These are phyloP conservation scores for Laothoe populi DNA, from an alignment of 2,888 invertebrate genomes.

Conservation along the genomic window DNA sequence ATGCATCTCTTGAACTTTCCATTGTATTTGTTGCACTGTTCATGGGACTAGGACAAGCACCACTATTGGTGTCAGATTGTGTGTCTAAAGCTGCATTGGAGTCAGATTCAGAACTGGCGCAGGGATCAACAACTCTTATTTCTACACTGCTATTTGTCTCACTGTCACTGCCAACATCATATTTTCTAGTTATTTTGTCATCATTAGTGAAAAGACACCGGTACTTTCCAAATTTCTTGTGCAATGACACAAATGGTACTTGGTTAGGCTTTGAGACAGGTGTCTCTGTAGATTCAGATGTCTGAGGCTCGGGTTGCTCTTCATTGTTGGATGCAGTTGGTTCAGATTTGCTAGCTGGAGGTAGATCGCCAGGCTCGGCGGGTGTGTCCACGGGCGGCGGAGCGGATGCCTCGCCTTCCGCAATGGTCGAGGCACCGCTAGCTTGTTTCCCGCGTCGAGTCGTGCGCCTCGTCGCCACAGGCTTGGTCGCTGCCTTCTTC, in stretches of 20 bases:
- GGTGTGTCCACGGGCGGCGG: constrained; percentile 38
- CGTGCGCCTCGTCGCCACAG: constrained; percentile 63
- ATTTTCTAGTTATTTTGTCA: constrained; percentile 64
- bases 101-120: constrained; percentile 80
- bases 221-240: constrained; percentile 85
- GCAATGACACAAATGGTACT: constrained; percentile 67
- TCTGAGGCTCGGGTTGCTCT: constrained; percentile 42
- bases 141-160: constrained; percentile 80
- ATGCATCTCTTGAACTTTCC: constrained; percentile 58
- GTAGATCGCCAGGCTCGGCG: constrained; percentile 33
- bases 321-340: constrained; percentile 37
- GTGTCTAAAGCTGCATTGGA: constrained; percentile 72
- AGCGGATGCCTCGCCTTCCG: constrained; percentile 39
- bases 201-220: constrained; percentile 78
- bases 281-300: constrained; percentile 45
- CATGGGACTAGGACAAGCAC: constrained; percentile 58
- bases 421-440: constrained; percentile 56
- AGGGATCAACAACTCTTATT: constrained; percentile 71
- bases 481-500: constrained; percentile 68
- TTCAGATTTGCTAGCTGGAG: constrained; percentile 31
- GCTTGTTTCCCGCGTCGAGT: constrained; percentile 71
- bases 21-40: constrained; percentile 47
- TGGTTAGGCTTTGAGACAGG: constrained; percentile 50
- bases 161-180: constrained; percentile 80
- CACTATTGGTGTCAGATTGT: constrained; percentile 67